Conservation (phyloP, 2,113 vertebrate species). For the Xyliphius kryptos region DNA sequence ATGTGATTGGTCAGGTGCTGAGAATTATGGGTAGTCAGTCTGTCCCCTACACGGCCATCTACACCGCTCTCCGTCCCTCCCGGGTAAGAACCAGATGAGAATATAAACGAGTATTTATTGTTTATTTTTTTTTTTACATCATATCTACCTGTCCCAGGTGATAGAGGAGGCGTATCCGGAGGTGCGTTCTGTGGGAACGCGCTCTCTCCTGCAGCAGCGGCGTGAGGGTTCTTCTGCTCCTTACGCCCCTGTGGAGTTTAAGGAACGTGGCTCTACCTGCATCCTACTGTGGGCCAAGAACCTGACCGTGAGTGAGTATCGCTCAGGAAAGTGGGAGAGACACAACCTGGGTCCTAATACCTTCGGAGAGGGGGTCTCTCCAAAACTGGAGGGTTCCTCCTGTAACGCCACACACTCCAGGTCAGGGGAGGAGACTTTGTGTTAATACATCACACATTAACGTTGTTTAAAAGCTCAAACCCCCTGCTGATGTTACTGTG, state of each 20-base stretch:
- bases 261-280: slow-evolving; percentile 51
- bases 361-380: slow-evolving; percentile 58
- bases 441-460: no score
- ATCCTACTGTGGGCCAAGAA: slow-evolving; percentile 79
- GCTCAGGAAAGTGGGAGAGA: slow-evolving; percentile 52
- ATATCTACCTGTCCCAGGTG: slow-evolving; percentile 60
- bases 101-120: no score
- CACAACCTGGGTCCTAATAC: slow-evolving; percentile 68
- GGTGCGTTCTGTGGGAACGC: slow-evolving; percentile 54
- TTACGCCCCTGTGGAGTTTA: slow-evolving; percentile 64
- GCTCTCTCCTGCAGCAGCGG: slow-evolving; percentile 70
- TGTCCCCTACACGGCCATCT: slow-evolving; percentile 75
- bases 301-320: slow-evolving; percentile 61
- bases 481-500: no score
- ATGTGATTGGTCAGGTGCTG: slow-evolving; percentile 80
- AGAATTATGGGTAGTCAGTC: slow-evolving; percentile 73
- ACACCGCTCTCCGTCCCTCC: slow-evolving; percentile 74
- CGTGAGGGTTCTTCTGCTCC: slow-evolving; percentile 29
- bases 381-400: slow-evolving; percentile 58
- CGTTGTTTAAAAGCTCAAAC: no score
- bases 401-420: slow-evolving; percentile 55
- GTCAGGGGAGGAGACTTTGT: slow-evolving; percentile 42
- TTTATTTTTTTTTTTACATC: no score
- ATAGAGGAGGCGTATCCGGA: slow-evolving; percentile 55
- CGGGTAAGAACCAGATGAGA: no score